These are phyloP conservation scores for Enteromius mattozi DNA, from an alignment of 2,797 vertebrate species.

Conservation along the genomic window DNA sequence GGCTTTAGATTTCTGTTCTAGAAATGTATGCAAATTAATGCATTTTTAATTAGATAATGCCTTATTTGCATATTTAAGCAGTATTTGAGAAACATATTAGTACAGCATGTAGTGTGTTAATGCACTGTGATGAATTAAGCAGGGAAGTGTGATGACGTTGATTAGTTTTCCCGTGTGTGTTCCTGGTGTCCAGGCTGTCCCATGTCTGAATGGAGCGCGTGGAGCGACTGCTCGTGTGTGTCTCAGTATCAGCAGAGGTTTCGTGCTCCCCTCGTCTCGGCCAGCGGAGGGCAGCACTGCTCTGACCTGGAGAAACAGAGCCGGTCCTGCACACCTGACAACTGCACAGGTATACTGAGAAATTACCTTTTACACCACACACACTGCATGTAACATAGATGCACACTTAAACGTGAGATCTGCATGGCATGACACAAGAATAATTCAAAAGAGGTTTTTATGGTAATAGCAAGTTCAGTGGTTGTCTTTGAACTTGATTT, in stretches of 20 bases:
- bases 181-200: slow-evolving; percentile 70
- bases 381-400: neutral
- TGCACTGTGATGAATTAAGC: neutral
- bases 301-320: slow-evolving; percentile 78
- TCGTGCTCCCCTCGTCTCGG: slow-evolving; percentile 74
- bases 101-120: neutral
- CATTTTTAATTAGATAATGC: neutral
- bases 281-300: slow-evolving; percentile 77
- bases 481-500: slow-evolving; percentile 10
- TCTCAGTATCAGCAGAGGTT: slow-evolving; percentile 83
- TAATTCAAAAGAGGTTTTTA: neutral
- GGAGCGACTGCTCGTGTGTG: slow-evolving; percentile 84
- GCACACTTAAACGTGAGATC: neutral
- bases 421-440: neutral
- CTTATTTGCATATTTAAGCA: neutral
- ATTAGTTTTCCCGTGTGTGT: neutral
- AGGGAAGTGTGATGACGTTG: neutral
- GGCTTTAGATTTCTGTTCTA: neutral
- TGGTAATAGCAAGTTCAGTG: neutral
- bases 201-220: slow-evolving; percentile 86
- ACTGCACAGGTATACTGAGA: slow-evolving; percentile 74
- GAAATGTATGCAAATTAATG: neutral
- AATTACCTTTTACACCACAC: neutral
- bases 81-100: neutral
- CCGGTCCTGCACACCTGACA: slow-evolving; percentile 72